phyloP scores from a whole-genome alignment of 2,797 vertebrate genomes.

The Labeo calbasu region DNA sequence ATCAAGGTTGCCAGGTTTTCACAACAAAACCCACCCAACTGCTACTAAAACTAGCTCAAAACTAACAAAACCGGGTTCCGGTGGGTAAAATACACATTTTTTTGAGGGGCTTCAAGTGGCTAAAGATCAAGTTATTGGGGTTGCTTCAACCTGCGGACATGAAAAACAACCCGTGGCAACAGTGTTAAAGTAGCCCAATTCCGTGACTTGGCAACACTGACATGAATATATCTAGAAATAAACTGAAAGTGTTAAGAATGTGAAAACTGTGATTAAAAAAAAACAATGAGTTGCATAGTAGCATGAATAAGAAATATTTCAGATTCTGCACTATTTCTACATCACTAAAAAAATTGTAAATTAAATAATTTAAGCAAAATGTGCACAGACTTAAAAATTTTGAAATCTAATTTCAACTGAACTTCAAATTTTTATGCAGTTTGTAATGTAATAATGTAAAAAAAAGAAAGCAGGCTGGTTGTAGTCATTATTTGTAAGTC shows the following conservation, averaged over 20 bases:
- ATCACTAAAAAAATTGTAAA: background rate
- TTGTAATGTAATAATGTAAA: background rate
- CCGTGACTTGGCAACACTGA: too few relatives aligned
- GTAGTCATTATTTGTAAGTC: background rate
- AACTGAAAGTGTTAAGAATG: background rate
- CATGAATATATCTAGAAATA: background rate
- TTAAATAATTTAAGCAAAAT: background rate
- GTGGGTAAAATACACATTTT: too few relatives aligned
- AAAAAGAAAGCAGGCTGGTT: background rate
- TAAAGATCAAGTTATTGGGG: too few relatives aligned
- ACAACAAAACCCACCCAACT: too few relatives aligned
- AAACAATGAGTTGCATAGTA: background rate
- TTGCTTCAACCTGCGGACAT: too few relatives aligned
- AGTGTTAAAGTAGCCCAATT: background rate
- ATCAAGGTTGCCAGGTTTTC: background rate
- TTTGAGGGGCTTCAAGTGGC: too few relatives aligned
- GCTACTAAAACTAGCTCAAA: too few relatives aligned
- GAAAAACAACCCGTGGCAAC: too few relatives aligned
- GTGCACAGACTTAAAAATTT: background rate
- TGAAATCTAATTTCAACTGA: background rate
- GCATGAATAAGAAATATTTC: background rate
- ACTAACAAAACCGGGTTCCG: too few relatives aligned
- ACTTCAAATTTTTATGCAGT: background rate
- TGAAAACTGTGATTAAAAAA: background rate
- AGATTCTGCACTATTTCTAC: background rate